Conservation (phyloP, 2,888 invertebrate species). For the Aplocera efformata region DNA sequence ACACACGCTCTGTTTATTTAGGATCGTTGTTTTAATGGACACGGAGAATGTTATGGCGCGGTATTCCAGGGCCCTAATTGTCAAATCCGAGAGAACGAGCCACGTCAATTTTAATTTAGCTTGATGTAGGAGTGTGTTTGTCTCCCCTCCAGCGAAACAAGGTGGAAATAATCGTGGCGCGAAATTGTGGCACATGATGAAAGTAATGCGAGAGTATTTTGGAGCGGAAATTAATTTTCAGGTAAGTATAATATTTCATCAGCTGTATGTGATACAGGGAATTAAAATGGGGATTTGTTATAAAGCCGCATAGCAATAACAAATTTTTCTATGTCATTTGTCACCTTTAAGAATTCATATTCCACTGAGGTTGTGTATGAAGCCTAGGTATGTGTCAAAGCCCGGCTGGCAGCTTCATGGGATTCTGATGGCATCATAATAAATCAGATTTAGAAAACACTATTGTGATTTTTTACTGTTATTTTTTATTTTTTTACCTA, state of each 20-base stretch:
- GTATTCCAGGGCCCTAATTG: conserved; percentile 56
- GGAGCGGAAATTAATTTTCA: conserved; percentile 27
- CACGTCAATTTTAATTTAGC: conserved; percentile 32
- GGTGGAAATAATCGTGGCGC: conserved; percentile 30
- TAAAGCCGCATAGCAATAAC: not conserved
- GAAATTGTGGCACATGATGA: conserved; percentile 31
- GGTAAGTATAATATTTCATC: conserved; percentile 20
- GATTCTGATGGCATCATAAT: no score
- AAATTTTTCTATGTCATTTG: no score
- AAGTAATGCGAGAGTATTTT: conserved; percentile 26
- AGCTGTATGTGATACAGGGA: conserved; percentile 10
- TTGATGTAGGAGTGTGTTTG: conserved; percentile 20
- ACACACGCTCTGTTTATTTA: conserved; percentile 68
- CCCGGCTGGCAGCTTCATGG: no score
- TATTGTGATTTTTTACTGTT: no score
- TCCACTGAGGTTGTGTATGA: no score
- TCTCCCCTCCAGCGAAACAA: conserved; percentile 27
- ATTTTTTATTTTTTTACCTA: no score
- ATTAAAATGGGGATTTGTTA: conserved; percentile 12
- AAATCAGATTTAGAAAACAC: no score
- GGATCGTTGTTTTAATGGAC: conserved; percentile 73
- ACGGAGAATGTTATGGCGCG: conserved; percentile 54
- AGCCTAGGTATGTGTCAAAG: no score
- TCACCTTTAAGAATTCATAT: no score
- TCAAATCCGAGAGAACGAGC: conserved; percentile 46